Base-by-base conservation (phyloP, 92 coral and sea anemone genomes). In the Phenganax subtilis region DNA sequence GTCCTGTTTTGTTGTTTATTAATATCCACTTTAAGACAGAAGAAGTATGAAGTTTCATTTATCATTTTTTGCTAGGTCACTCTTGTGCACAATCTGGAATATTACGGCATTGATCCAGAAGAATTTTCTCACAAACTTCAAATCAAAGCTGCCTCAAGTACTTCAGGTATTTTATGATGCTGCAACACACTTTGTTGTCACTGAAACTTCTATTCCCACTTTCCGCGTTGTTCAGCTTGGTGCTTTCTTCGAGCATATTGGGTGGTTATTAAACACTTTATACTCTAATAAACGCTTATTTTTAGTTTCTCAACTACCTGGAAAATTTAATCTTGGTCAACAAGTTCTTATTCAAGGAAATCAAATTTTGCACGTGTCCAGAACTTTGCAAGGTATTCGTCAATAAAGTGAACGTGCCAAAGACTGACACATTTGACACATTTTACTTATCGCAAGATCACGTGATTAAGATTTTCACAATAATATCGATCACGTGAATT, bases 301-400 rank as follows among this genome's bases (percentile, higher is more conserved):
- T 57, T n/a, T 74, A 69, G 98, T 94, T 76, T 85, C 90, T n/a
- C 97, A 91, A 72, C 92, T 94, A 59, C 98, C 97, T n/a, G 98
- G 98, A 5, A 94, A 94, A 55, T 84, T 85, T 75, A 83, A 64
- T 60, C 91, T 92, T 30, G 97, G 92, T 51, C 88, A 90, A 91
- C 98, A 94, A 64, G 92, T 91, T 27, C 79, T 94, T 51, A 84
- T 92, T 63, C 98, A 94, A 82, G 98, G 98, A 25, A 94, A 91
- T 81, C 98, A 94, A 85, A 85, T 90, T 51, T 83, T 77, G 53
- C 86, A 92, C 10, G 97, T 94, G 15, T 97, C 93, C 5, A 70
- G 85, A 25, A 90, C 89, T 66, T 89, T 92, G 14, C 72, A 90
- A 82, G 98, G 97, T 94, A 86, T 70, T 86, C 79, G 10, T 14